A percentile compares a stretch with the other conserved stretches of the same genome.
These are phyloP conservation scores for Rhabdomys pumilio DNA, from an alignment of 2,797 vertebrate species.

Conservation along the genomic window DNA sequence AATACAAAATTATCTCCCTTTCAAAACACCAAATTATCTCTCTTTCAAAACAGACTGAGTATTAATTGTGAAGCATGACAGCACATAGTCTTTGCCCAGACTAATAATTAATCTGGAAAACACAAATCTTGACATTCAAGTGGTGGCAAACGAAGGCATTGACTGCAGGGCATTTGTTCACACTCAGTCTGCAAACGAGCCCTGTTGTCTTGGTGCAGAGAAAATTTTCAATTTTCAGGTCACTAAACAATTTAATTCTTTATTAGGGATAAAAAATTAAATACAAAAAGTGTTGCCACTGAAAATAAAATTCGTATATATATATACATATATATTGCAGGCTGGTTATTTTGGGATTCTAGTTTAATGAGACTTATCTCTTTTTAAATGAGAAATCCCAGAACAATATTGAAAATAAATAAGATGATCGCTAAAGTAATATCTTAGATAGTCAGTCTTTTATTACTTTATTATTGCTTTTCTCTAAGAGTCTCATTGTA, in stretches of 20 bases:
- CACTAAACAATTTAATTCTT: slow-evolving; percentile 81
- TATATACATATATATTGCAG: background rate
- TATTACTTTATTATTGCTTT: slow-evolving; percentile 67
- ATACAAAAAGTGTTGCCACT: slow-evolving; percentile 34
- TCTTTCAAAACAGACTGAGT: slow-evolving; percentile 87
- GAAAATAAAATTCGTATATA: slow-evolving; percentile 14
- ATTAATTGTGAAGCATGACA: slow-evolving; percentile 89
- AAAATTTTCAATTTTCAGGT: slow-evolving; percentile 83
- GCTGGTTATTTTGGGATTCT: slow-evolving; percentile 43
- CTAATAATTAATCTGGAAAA: slow-evolving; percentile 89
- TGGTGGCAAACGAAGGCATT: slow-evolving; percentile 79
- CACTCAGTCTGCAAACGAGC: slow-evolving; percentile 80
- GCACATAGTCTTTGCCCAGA: slow-evolving; percentile 83
- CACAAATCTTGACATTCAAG: slow-evolving; percentile 82
- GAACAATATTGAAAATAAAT: slow-evolving; percentile 71
- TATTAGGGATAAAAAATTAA: slow-evolving; percentile 79
- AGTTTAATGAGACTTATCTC: slow-evolving; percentile 58
- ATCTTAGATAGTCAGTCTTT: slow-evolving; percentile 53
- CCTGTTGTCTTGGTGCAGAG: slow-evolving; percentile 72
- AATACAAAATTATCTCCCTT: slow-evolving; percentile 88
- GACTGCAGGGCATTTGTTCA: slow-evolving; percentile 82
- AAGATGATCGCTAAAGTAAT: slow-evolving; percentile 70
- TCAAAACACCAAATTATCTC: slow-evolving; percentile 89
- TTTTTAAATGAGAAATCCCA: slow-evolving; percentile 71
- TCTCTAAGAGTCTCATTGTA: slow-evolving; percentile 69